These are phyloP conservation scores for Bombyx mori DNA, from an alignment of 1,140 invertebrate genomes.

Conservation along the genomic window DNA sequence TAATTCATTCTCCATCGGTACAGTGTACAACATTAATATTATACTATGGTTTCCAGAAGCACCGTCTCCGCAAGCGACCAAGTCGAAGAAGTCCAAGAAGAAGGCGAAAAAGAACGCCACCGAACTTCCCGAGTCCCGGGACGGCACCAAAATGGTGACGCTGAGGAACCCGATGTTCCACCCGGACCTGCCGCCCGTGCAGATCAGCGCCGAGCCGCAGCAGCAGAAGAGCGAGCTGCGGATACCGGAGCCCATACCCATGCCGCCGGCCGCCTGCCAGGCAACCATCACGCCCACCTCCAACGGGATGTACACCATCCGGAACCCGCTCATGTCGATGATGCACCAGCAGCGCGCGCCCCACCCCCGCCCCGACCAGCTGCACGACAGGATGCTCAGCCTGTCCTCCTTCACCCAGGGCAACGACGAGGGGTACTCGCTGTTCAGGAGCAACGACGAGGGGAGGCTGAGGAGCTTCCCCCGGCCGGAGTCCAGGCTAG, in stretches of 20 bases:
- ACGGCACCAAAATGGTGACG: conserved; percentile 79
- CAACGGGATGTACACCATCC: conserved; percentile 82
- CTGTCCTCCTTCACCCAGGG: conserved; percentile 58
- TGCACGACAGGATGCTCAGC: conserved; percentile 48
- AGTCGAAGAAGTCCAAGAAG: conserved; percentile 54
- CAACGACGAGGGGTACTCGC: conserved; percentile 56
- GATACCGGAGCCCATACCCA: conserved; percentile 62
- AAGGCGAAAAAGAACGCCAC: conserved; percentile 24
- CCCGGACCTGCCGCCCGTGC: conserved; percentile 53
- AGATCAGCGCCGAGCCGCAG: conserved; percentile 63
- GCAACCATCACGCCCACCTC: conserved; percentile 66
- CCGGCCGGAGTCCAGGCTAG: conserved; percentile 37
- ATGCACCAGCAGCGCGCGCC: conserved; percentile 64
- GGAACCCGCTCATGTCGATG: conserved; percentile 76
- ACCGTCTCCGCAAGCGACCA: conserved; percentile 24
- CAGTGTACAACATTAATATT: not conserved
- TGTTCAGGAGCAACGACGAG: conserved; percentile 50
- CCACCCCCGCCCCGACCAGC: conserved; percentile 35
- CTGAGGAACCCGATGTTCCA: conserved; percentile 82
- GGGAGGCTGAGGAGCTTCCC: conserved; percentile 42
- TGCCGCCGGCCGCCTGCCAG: conserved; percentile 63
- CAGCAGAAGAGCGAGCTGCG: conserved; percentile 64
- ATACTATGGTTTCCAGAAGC: conserved; percentile 25
- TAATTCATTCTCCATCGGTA: too few species aligned
- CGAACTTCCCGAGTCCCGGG: conserved; percentile 27